A percentile compares a stretch with the other conserved stretches of the same genome.
These are phyloP conservation scores for Aradophagus sp. DNA, from an alignment of 1,140 invertebrate species.

Conservation along the genomic window DNA sequence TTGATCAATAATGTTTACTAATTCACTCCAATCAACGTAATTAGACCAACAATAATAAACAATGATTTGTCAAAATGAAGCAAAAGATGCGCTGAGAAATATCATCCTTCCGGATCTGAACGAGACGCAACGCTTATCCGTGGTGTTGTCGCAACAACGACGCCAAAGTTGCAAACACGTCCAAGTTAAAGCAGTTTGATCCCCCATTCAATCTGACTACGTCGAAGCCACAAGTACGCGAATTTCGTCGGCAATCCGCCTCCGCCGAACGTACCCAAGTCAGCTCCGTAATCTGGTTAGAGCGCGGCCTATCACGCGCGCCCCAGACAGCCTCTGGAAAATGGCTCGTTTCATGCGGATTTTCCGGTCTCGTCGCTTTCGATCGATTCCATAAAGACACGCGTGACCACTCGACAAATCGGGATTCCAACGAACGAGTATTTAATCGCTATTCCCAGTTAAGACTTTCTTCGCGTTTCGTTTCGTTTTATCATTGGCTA, in stretches of 20 bases:
- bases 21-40: no score
- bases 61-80: no score
- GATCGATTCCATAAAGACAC: neutral
- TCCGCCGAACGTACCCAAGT: constrained; percentile 32
- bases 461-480: no score
- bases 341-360: constrained; percentile 15
- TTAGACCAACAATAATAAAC: no score
- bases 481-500: no score
- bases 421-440: neutral
- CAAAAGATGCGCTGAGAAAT: no score
- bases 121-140: no score
- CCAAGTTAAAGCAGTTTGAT: constrained; percentile 24
- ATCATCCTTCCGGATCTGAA: no score
- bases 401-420: neutral
- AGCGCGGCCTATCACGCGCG: neutral
- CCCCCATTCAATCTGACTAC: constrained; percentile 40
- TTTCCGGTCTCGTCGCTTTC: constrained; percentile 19
- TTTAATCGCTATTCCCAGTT: no score
- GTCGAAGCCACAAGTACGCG: constrained; percentile 42
- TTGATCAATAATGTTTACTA: no score
- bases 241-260: constrained; percentile 37
- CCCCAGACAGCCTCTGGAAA: constrained; percentile 5
- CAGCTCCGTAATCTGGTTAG: constrained; percentile 38
- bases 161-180: constrained; percentile 10
- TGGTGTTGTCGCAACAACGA: no score